These are phyloP conservation scores for Drosophila ficusphila DNA, from an alignment of 1,140 invertebrate genomes.

Conservation along the genomic window DNA sequence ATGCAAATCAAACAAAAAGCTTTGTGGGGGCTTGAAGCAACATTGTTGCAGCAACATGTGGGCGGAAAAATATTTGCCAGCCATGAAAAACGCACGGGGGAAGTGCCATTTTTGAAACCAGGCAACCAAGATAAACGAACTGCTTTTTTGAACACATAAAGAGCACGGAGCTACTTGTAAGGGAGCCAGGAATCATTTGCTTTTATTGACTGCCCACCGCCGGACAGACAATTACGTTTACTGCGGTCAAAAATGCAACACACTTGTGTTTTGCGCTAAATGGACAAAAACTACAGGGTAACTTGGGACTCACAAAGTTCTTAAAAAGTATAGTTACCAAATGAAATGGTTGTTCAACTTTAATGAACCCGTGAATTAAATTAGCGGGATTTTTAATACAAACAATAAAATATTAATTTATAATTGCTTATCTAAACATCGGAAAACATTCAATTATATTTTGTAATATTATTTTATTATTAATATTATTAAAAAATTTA, in stretches of 20 bases:
- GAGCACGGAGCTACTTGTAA: slow-evolving; percentile 53
- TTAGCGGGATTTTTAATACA: too few species aligned
- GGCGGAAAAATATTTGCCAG: slow-evolving; percentile 1
- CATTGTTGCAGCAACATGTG: slow-evolving; percentile 72
- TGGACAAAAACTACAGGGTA: neutral
- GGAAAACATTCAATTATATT: too few species aligned
- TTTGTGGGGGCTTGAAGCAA: slow-evolving; percentile 36
- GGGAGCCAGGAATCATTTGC: slow-evolving; percentile 53
- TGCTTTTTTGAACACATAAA: slow-evolving; percentile 10
- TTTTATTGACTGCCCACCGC: slow-evolving; percentile 72
- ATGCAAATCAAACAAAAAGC: slow-evolving; percentile 79
- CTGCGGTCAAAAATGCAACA: slow-evolving; percentile 76
- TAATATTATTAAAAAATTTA: too few species aligned
- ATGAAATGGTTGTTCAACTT: too few species aligned
- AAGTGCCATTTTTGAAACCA: slow-evolving; percentile 5
- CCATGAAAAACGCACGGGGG: neutral
- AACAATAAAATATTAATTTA: too few species aligned
- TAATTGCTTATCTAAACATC: too few species aligned
- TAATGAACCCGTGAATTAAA: too few species aligned
- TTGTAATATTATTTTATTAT: neutral
- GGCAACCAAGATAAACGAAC: slow-evolving; percentile 53
- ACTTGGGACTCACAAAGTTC: too few species aligned
- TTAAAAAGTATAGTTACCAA: too few species aligned
- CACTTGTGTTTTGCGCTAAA: slow-evolving; percentile 42
- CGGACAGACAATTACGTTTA: slow-evolving; percentile 76